Base-by-base conservation (phyloP, 2,888 invertebrate species). In the Drosophila melanosoma region DNA sequence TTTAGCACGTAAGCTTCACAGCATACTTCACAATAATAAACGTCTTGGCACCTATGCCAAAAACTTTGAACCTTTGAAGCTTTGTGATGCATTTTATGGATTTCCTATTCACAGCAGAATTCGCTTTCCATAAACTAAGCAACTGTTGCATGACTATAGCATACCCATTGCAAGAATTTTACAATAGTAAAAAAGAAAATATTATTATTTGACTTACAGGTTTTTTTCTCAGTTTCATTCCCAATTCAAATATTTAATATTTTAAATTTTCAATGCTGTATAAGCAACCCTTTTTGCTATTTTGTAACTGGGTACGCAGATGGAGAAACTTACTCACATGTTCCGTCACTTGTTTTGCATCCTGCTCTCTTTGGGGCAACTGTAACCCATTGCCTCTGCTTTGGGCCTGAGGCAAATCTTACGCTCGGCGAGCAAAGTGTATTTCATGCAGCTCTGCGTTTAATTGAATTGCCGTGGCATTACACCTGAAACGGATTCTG, bases 371-470 rank as follows among this genome's bases (percentile, higher is more conserved):
- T 15, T 36, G 11, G 15, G 32, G 35, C 57, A 20, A 36, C 49
- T 49, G 15, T 52, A 54, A 20, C 17, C 10, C 26, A 8, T 26
- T 40, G 49, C 54, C 33, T 15, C 17, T 32, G 29, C 29, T 29
- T 29, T 29, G 29, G 51, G 48, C 48, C 36, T 40, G 15, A 45
- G 63, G 74, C 53, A 78, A 59, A 40, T 74, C 58, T 65, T 52
- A 59, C 54, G 62, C 63, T 65, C 57, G 38, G 56, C 35, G 63
- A 62, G 63, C 68, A 83, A 73, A 86, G 72, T 80, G 86, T 83
- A 77, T 84, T 84, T 88, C 83, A 84, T 84, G 89, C 77, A 86
- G 89, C 89, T 88, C 83, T 84, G 83, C 86, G 72, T 88, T 88
- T 84, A 84, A 84, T 84, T 86, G 89, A 84, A 88, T 79, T 75